Percentiles rank a stretch among this genome's conserved stretches.
Conservation (phyloP, 2,797 vertebrate species). For the Danio kyathit region DNA sequence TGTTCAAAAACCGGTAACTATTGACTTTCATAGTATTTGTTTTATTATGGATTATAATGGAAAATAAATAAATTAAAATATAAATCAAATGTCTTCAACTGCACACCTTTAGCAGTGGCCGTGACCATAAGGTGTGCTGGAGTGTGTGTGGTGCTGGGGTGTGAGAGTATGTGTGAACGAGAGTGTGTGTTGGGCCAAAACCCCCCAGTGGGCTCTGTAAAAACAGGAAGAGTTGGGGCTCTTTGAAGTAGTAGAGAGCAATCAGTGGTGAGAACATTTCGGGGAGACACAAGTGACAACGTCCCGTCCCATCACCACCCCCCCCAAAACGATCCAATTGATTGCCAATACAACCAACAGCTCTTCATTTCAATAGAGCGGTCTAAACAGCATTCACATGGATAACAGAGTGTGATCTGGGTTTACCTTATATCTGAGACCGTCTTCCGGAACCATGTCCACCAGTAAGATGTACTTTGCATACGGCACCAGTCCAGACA, state of each 20-base stretch:
- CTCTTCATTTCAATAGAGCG: not conserved
- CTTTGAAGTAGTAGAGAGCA: conserved; percentile 77
- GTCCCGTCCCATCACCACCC: conserved; percentile 42
- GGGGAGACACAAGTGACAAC: conserved; percentile 54
- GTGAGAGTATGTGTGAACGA: conserved; percentile 44
- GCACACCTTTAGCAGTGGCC: not conserved
- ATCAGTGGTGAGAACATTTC: conserved; percentile 66
- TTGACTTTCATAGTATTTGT: too few species aligned
- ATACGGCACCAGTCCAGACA: conserved; percentile 87
- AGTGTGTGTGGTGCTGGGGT: conserved; percentile 11
- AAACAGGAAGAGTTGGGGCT: conserved; percentile 83
- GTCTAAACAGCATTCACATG: too few species aligned
- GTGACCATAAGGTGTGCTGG: conserved; percentile 29
- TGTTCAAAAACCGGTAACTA: too few species aligned
- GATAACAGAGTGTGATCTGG: not conserved
- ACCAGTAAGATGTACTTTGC: conserved; percentile 92
- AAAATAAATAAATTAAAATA: too few species aligned
- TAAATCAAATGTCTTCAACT: too few species aligned
- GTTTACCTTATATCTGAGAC: conserved; percentile 90
- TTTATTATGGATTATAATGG: too few species aligned
- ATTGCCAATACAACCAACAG: conserved; percentile 42
- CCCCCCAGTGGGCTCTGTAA: conserved; percentile 79
- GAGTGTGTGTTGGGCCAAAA: conserved; percentile 52
- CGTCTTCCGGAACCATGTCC: conserved; percentile 90
- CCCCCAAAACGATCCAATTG: conserved; percentile 5